Conservation (phyloP, 2,113 vertebrate species). For the Myodes glareolus region DNA sequence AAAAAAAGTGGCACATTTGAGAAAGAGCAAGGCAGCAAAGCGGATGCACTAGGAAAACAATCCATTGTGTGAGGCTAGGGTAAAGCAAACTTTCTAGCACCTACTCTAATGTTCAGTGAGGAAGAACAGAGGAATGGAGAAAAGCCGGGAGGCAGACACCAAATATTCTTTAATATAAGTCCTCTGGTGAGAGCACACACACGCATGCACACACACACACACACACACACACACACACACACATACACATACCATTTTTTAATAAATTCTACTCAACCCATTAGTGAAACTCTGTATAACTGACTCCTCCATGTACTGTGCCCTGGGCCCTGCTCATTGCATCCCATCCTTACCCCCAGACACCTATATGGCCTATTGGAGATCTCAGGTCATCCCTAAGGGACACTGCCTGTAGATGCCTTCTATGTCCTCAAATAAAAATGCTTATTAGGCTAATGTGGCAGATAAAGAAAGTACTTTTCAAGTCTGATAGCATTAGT, state of each 20-base stretch:
- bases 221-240: not conserved
- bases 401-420: not conserved
- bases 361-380: not conserved
- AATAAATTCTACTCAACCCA: conserved; percentile 26
- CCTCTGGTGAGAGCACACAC: not conserved
- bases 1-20: not conserved
- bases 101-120: not conserved
- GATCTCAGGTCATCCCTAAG: not conserved
- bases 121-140: not conserved
- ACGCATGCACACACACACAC: not conserved
- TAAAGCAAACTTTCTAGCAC: not conserved
- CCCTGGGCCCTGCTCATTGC: not conserved
- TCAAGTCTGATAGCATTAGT: not conserved
- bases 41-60: not conserved
- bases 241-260: not conserved
- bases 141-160: not conserved
- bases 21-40: not conserved
- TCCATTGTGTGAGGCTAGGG: not conserved
- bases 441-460: not conserved
- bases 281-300: not conserved
- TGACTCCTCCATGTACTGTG: not conserved
- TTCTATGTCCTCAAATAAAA: conserved; percentile 7
- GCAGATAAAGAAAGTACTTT: not conserved
- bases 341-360: not conserved
- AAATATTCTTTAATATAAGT: not conserved